These are phyloP conservation scores for Thereva nobilitata DNA, from an alignment of 2,888 invertebrate genomes.

Conservation along the genomic window DNA sequence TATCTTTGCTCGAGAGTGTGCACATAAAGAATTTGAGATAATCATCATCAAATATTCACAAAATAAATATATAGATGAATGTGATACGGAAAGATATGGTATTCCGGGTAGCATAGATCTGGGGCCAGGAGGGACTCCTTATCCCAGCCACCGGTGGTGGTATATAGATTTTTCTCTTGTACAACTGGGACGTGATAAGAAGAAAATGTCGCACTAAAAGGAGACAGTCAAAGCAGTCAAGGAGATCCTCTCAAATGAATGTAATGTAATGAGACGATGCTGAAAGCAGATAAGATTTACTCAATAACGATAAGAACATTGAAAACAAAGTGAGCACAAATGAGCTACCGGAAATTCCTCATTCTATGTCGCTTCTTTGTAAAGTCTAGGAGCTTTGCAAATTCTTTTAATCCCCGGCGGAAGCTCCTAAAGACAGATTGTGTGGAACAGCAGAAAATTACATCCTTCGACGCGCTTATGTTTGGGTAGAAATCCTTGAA, in stretches of 20 bases:
- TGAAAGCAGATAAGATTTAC: conserved; percentile 25
- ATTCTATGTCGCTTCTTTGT: conserved; percentile 4
- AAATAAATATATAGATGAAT: conserved; percentile 28
- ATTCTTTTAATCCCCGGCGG: conserved; percentile 8
- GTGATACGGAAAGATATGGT: neutral
- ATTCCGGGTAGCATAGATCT: neutral
- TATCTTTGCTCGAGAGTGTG: neutral
- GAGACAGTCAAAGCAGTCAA: neutral
- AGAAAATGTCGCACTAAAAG: conserved; percentile 7
- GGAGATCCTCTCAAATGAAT: conserved; percentile 24
- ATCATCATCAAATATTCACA: conserved; percentile 38
- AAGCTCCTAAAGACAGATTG: neutral
- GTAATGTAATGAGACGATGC: conserved; percentile 30
- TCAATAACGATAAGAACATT: conserved; percentile 23
- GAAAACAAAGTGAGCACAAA: conserved; percentile 34
- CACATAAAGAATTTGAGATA: conserved; percentile 39
- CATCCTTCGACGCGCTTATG: conserved; percentile 2
- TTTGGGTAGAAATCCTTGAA: neutral
- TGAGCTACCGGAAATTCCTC: conserved; percentile 26
- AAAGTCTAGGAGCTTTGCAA: conserved; percentile 1
- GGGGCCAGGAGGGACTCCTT: neutral
- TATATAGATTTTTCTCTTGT: neutral
- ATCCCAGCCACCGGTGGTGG: neutral
- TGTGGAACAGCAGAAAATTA: conserved; percentile 16
- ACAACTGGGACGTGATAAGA: conserved; percentile 17